These are phyloP conservation scores for Colletes latitarsis DNA, from an alignment of 1,140 invertebrate species.

Conservation along the genomic window DNA sequence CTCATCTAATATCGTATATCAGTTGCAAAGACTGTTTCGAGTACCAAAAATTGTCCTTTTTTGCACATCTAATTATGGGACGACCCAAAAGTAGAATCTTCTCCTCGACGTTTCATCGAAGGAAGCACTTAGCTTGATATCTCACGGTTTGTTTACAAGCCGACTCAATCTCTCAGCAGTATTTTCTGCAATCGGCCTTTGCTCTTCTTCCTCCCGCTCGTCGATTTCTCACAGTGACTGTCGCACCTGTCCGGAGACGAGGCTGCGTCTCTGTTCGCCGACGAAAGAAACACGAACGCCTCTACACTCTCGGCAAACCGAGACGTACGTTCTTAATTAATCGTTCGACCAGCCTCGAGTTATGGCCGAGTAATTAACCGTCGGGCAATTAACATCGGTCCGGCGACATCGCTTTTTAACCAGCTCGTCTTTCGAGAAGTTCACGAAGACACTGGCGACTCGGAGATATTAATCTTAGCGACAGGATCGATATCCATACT, in stretches of 20 bases:
- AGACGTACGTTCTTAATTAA: constrained; percentile 34
- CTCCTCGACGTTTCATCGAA: background rate
- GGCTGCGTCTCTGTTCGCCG: background rate
- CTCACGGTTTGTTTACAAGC: background rate
- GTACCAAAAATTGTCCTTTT: too few species aligned
- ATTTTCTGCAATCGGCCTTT: constrained; percentile 22
- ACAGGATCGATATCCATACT: too few species aligned
- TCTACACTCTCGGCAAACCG: constrained; percentile 2
- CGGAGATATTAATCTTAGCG: background rate
- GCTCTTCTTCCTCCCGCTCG: constrained; percentile 6
- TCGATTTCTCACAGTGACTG: constrained; percentile 33
- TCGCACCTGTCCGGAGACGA: constrained; percentile 20
- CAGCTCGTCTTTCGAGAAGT: background rate
- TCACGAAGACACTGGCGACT: background rate
- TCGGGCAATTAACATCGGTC: constrained; percentile 30
- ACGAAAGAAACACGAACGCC: background rate
- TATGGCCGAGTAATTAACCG: constrained; percentile 35
- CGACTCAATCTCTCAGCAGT: background rate
- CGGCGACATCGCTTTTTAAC: background rate
- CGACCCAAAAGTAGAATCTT: too few species aligned
- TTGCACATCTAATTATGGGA: too few species aligned
- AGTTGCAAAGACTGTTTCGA: too few species aligned
- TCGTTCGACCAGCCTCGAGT: constrained; percentile 6
- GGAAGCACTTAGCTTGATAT: constrained; percentile 26
- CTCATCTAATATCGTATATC: too few species aligned